Evolutionary conservation across 2,888 invertebrate genomes (phyloP).

Genomic region (Xestia c-nigrum): DNA sequence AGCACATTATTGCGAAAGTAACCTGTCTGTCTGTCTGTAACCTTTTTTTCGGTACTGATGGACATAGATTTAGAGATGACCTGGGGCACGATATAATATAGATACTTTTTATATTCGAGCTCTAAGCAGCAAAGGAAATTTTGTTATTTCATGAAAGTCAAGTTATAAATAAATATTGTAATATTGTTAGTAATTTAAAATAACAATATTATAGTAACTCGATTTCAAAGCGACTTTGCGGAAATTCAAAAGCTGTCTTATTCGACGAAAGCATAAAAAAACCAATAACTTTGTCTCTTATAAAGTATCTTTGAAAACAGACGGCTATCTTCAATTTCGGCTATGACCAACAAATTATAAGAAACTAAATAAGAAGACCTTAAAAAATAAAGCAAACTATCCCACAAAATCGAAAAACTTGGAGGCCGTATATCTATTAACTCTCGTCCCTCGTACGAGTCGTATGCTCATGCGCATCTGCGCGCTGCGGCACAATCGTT

Average conservation of each 20-base stretch:
- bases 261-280: not conserved
- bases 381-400: conserved; percentile 8
- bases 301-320: not conserved
- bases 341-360: not conserved
- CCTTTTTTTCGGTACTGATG: not conserved
- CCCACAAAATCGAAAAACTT: conserved; percentile 19
- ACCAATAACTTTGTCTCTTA: not conserved
- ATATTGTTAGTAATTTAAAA: not conserved
- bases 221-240: not conserved
- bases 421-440: conserved; percentile 33
- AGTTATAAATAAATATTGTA: not conserved
- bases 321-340: not conserved
- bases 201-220: not conserved
- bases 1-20: not conserved
- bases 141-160: not conserved
- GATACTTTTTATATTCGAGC: not conserved
- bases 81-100: not conserved
- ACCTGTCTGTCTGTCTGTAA: not conserved
- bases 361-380: not conserved
- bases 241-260: not conserved
- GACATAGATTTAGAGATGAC: not conserved
- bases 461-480: conserved; percentile 74
- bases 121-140: not conserved
- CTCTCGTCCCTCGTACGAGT: conserved; percentile 25
- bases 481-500: conserved; percentile 73